Conservation (phyloP, 2,797 vertebrate species). For the Chrysocyon brachyurus region DNA sequence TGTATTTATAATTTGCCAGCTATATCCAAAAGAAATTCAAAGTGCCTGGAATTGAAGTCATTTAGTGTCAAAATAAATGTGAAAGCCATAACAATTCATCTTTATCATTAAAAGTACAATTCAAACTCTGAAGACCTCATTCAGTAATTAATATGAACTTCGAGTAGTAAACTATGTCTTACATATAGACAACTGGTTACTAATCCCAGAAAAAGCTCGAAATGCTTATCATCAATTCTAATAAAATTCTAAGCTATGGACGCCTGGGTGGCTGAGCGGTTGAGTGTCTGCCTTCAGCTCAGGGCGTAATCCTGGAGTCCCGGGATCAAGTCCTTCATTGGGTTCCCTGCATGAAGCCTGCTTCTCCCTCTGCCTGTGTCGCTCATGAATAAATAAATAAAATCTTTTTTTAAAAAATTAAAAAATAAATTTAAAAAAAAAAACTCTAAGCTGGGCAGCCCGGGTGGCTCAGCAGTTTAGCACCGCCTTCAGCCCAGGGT, state of each 20-base stretch:
- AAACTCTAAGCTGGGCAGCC: too few relatives aligned
- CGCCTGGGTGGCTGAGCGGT: too few relatives aligned
- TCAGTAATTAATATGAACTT: background rate
- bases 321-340: too few relatives aligned
- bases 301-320: too few relatives aligned
- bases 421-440: too few relatives aligned
- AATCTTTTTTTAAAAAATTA: too few relatives aligned
- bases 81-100: slow-evolving; percentile 22
- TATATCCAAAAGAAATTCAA: background rate
- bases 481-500: too few relatives aligned
- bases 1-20: background rate
- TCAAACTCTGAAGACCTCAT: background rate
- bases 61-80: slow-evolving; percentile 18
- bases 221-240: background rate
- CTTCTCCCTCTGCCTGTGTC: too few relatives aligned
- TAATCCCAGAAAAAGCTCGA: background rate
- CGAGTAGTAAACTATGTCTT: background rate
- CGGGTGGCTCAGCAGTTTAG: too few relatives aligned
- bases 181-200: background rate
- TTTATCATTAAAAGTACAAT: slow-evolving; percentile 34
- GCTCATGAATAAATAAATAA: too few relatives aligned
- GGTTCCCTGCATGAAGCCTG: too few relatives aligned
- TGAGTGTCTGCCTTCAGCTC: too few relatives aligned
- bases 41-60: background rate
- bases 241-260: background rate